Percentiles rank a stretch among this genome's conserved stretches.
Conservation (phyloP, 1,140 invertebrate species). For the Drosophila parabipectinata region DNA sequence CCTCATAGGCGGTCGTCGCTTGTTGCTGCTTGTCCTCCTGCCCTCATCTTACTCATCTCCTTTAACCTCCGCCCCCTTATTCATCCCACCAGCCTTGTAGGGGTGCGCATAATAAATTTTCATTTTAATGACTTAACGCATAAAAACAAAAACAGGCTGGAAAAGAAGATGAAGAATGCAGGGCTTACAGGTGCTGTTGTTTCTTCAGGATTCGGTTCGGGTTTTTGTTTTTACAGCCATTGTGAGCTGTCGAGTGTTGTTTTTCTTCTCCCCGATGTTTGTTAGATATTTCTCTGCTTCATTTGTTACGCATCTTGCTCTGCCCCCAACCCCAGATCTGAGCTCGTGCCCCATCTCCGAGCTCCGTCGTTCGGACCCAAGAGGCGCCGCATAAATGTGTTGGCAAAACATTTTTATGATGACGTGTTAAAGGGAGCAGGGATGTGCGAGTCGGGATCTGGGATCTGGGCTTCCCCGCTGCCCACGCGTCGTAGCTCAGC, state of each 20-base stretch:
- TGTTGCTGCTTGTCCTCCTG: constrained; percentile 28
- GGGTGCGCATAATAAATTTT: constrained; percentile 78
- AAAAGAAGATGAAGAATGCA: constrained; percentile 38
- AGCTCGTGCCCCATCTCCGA: background rate
- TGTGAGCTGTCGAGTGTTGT: constrained; percentile 26
- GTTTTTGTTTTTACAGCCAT: constrained; percentile 60
- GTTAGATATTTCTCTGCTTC: constrained; percentile 70
- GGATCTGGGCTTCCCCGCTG: constrained; percentile 11
- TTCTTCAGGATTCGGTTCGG: constrained; percentile 8
- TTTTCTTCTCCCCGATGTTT: constrained; percentile 24
- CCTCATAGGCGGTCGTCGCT: constrained; percentile 46
- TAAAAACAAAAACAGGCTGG: constrained; percentile 66
- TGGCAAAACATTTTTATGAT: constrained; percentile 80
- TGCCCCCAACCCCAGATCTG: background rate
- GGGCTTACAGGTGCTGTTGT: constrained; percentile 65
- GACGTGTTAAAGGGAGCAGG: constrained; percentile 77
- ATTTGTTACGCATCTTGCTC: constrained; percentile 71
- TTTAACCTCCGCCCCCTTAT: too few relatives aligned
- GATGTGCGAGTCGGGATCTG: constrained; percentile 7
- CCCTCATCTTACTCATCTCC: background rate
- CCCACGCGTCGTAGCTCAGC: constrained; percentile 7
- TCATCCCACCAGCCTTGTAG: background rate
- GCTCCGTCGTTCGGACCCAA: constrained; percentile 35
- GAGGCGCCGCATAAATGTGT: constrained; percentile 71
- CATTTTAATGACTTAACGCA: constrained; percentile 82